Percentiles rank a stretch among this genome's conserved stretches.
These are phyloP conservation scores for Torymus tubicola DNA, from an alignment of 2,888 invertebrate species.

Conservation along the genomic window DNA sequence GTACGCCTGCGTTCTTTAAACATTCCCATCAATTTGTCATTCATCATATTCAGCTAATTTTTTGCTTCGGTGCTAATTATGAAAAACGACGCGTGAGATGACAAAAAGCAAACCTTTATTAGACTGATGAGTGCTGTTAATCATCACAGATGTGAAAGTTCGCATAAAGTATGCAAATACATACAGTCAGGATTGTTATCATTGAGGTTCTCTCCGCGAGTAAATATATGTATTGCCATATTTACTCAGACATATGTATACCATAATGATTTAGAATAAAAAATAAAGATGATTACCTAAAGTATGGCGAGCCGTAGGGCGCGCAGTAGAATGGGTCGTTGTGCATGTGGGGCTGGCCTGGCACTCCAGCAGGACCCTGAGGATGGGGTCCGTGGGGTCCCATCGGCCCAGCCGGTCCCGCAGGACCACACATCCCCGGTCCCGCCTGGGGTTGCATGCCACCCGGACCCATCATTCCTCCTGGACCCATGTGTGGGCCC, in stretches of 20 bases:
- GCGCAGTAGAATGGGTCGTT: conserved; percentile 80
- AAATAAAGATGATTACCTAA: conserved; percentile 76
- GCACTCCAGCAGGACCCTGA: conserved; percentile 71
- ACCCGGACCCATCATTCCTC: conserved; percentile 67
- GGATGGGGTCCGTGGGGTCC: conserved; percentile 67
- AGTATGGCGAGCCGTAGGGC: conserved; percentile 80
- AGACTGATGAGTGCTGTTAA: conserved; percentile 17
- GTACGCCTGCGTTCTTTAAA: not conserved
- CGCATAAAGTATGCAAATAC: too few relatives aligned
- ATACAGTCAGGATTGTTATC: too few relatives aligned
- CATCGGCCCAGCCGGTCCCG: conserved; percentile 72
- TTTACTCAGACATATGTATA: too few relatives aligned
- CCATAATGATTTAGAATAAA: not conserved
- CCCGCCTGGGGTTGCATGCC: conserved; percentile 73
- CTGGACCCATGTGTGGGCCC: conserved; percentile 73
- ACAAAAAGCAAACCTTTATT: conserved; percentile 2
- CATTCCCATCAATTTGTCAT: conserved; percentile 10
- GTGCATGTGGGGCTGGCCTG: conserved; percentile 77
- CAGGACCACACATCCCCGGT: conserved; percentile 72
- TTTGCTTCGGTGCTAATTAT: conserved; percentile 2
- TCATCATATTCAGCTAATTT: not conserved
- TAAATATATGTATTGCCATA: too few relatives aligned
- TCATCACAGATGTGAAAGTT: conserved; percentile 18
- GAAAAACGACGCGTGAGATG: conserved; percentile 7
- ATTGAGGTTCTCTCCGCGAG: too few relatives aligned